Conservation (phyloP, 2,888 invertebrate species). For the Stegophylla sp. region DNA sequence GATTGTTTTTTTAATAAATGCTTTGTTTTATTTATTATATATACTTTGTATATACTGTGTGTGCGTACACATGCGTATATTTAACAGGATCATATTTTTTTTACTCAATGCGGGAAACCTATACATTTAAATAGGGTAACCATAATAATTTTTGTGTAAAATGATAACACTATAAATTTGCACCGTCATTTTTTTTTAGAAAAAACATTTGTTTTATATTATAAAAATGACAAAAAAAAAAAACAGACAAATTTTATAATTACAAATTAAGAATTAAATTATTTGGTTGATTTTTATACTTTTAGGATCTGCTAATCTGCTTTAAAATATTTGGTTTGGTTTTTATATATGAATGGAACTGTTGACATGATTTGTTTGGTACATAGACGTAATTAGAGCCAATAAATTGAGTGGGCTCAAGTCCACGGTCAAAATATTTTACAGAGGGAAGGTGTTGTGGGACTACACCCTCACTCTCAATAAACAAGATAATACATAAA, state of each 20-base stretch:
- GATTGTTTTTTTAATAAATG: not conserved
- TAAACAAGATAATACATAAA: too few species aligned
- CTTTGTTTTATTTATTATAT: not conserved
- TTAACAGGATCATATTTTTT: slow-evolving; percentile 19
- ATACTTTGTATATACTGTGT: too few species aligned
- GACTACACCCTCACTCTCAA: too few species aligned
- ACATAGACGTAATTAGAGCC: too few species aligned
- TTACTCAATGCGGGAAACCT: slow-evolving; percentile 11
- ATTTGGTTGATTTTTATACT: slow-evolving; percentile 23
- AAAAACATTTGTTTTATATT: not conserved
- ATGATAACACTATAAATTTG: too few species aligned
- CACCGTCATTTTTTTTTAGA: too few species aligned
- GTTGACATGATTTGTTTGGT: slow-evolving; percentile 5
- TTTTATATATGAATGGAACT: slow-evolving; percentile 14
- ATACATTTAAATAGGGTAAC: slow-evolving; percentile 20
- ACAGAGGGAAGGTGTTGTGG: too few species aligned
- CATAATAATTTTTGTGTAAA: slow-evolving; percentile 3
- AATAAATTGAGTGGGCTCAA: too few species aligned
- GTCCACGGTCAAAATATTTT: too few species aligned
- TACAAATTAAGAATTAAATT: not conserved
- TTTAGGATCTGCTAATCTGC: slow-evolving; percentile 18
- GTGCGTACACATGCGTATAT: too few species aligned
- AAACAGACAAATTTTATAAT: not conserved
- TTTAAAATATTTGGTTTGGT: slow-evolving; percentile 6
- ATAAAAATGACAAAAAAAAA: too few species aligned